phyloP scores from a whole-genome alignment of 2,888 invertebrate species.

The Tetragonisca angustula region DNA sequence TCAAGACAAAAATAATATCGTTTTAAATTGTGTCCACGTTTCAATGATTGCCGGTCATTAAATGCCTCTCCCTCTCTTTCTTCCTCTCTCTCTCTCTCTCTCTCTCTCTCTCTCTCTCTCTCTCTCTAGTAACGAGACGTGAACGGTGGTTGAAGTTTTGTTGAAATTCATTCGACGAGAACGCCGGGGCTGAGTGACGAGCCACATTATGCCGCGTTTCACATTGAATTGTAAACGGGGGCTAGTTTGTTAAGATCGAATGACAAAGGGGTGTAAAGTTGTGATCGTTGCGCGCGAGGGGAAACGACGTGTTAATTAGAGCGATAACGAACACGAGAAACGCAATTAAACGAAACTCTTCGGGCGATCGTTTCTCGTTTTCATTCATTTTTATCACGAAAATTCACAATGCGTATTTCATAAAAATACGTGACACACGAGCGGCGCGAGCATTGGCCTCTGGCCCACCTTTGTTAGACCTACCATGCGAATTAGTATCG shows the following conservation, averaged over 20 bases:
- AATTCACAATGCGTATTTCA: background rate
- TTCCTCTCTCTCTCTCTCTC: background rate
- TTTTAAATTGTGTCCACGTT: conserved; percentile 43
- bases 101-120: background rate
- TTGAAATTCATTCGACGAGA: conserved; percentile 42
- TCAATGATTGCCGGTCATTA: conserved; percentile 40
- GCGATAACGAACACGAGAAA: background rate
- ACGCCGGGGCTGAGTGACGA: conserved; percentile 13
- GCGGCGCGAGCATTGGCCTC: background rate
- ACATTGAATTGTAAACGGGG: background rate
- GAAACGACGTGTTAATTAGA: background rate
- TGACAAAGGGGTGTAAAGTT: background rate
- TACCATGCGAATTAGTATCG: conserved; percentile 22
- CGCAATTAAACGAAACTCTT: conserved; percentile 15
- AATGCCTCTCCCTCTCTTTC: conserved; percentile 22
- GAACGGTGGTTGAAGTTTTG: conserved; percentile 31
- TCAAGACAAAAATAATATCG: conserved; percentile 46
- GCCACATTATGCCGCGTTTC: conserved; percentile 20
- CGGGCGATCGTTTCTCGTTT: background rate
- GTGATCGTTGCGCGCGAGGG: background rate
- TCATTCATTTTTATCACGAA: background rate
- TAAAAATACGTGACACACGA: background rate
- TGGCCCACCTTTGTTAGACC: conserved; percentile 2
- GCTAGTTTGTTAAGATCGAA: conserved; percentile 18
- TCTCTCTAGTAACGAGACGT: background rate